Percentiles rank a stretch among this genome's conserved stretches.
Evolutionary conservation across 2,888 invertebrate genomes (phyloP).

Genomic region (Dinocampus coccinellae): DNA sequence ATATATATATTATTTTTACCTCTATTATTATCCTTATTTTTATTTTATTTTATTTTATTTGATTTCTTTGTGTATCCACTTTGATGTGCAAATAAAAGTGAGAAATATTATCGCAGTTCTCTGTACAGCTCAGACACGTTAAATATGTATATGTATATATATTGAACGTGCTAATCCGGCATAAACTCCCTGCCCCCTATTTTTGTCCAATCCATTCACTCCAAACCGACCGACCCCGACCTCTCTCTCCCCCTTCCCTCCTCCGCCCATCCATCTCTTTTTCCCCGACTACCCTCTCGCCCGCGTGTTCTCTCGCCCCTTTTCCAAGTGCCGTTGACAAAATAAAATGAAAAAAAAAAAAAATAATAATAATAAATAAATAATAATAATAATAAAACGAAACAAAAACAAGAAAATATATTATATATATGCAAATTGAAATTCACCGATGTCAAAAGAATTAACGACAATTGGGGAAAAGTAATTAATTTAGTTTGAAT

Average conservation of each 20-base stretch:
- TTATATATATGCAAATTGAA: background rate
- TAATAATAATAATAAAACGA: too few relatives aligned
- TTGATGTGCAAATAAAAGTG: slow-evolving; percentile 30
- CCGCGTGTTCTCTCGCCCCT: background rate
- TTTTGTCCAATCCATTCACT: slow-evolving; percentile 13
- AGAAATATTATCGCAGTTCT: slow-evolving; percentile 24
- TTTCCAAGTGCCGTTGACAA: background rate
- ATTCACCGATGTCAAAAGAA: background rate
- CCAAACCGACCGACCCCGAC: too few relatives aligned
- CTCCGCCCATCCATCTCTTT: background rate
- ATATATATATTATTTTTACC: background rate
- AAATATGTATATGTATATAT: slow-evolving; percentile 5
- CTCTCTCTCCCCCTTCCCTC: background rate
- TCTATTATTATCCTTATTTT: background rate
- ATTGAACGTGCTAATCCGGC: slow-evolving; percentile 23
- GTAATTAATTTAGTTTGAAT: background rate
- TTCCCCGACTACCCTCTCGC: too few relatives aligned
- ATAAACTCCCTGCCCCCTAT: slow-evolving; percentile 24
- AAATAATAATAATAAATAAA: too few relatives aligned
- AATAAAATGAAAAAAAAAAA: background rate
- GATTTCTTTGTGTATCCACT: background rate
- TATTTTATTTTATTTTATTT: background rate
- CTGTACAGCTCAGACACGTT: slow-evolving; percentile 16
- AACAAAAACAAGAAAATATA: background rate
- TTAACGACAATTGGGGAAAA: background rate